phyloP scores from a whole-genome alignment of 2,797 vertebrate species.

The Xenops minutus region DNA sequence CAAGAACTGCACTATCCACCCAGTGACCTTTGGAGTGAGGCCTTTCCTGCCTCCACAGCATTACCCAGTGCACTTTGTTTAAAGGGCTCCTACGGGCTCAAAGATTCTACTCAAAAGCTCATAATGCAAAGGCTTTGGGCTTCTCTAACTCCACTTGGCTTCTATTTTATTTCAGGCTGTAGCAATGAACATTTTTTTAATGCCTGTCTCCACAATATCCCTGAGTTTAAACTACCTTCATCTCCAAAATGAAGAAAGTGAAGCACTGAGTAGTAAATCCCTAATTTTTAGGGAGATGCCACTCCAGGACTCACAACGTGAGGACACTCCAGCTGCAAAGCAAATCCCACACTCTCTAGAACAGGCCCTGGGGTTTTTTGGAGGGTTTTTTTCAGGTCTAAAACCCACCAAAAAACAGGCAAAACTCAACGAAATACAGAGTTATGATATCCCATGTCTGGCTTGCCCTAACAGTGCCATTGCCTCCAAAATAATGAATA shows the following conservation, averaged over 20 bases:
- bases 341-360: neutral
- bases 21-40: neutral
- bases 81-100: neutral
- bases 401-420: accelerated
- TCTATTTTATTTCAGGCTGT: neutral
- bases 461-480: neutral
- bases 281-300: neutral
- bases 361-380: accelerated
- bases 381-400: neutral
- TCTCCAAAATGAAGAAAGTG: neutral
- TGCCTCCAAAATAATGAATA: neutral
- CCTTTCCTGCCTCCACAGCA: neutral
- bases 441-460: accelerated
- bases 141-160: neutral
- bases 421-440: neutral
- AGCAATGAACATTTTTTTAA: neutral
- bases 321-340: neutral
- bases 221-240: accelerated
- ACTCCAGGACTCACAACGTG: neutral
- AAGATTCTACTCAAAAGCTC: neutral
- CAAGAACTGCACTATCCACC: neutral
- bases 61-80: neutral
- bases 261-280: neutral
- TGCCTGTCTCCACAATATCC: neutral
- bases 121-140: accelerated